Base-by-base conservation (phyloP, 2,888 invertebrate species). In the Mechanitis messenoides region DNA sequence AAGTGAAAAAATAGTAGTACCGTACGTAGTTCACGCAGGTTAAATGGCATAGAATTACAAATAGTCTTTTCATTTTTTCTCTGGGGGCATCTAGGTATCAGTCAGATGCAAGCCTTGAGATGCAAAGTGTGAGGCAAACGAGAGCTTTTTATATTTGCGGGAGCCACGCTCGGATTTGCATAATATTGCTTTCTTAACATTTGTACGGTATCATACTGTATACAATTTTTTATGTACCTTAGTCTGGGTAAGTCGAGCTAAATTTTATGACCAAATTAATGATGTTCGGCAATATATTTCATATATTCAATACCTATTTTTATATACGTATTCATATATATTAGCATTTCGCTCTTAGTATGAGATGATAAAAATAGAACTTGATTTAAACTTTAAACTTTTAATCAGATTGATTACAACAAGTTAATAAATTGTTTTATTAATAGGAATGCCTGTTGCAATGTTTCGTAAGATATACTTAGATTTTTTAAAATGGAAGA, bases 151-250 rank as follows among this genome's bases (percentile, higher is more conserved):
- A 86, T 88, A 86, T 87, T 87, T 89, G 85, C 82, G 85, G 83
- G 77, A 83, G 80, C 85, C 81, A 85, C 81, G 82, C 78, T 80
- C 74, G 80, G 80, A 89, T 90, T 90, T 89, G 85, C 90, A 90
- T 90, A 90, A 90, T 90, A 91, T 90, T 90, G 89, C 90, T 90
- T 90, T 87, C 79, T 87, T 85, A 88, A 87, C 85, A 85, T 87
- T 87, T 76, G 80, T 79, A 73, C 79, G 80, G 77, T 79, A 78
- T 77, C 76, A 69, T 73, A 74, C 71, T 71, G 71, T 69, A 70
- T 56, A 50, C 55, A 60, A 60, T 56, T 65, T 45, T 64, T 62
- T 55, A 63, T 61, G 58, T 60, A 62, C 9, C 55, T 62, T 56
- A 54, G 46, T 62, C 56, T 31, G 33, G 38, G 47, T 38, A 28